Percentiles rank a stretch among this genome's conserved stretches.
Evolutionary conservation across 2,888 invertebrate species (phyloP).

Genomic region (Calliopum simillimum): DNA sequence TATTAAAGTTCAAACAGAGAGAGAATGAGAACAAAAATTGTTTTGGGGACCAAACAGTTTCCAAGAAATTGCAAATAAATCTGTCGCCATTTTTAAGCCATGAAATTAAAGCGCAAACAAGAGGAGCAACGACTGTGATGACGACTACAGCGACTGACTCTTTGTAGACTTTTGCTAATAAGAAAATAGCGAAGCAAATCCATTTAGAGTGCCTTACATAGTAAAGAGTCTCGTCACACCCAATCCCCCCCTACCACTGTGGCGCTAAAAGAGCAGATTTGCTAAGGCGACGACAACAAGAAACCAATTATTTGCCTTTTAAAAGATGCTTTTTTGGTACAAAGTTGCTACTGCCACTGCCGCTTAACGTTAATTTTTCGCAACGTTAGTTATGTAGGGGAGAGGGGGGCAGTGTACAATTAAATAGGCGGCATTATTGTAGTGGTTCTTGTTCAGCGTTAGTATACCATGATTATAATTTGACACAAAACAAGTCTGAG

Average conservation of each 20-base stretch:
- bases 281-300: constrained; percentile 53
- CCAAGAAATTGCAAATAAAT: constrained; percentile 59
- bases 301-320: constrained; percentile 46
- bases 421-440: constrained; percentile 45
- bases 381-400: constrained; percentile 10
- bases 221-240: not conserved
- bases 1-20: no score
- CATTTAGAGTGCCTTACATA: constrained; percentile 25
- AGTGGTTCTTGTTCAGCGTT: constrained; percentile 52
- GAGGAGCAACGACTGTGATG: not conserved
- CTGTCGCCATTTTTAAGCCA: constrained; percentile 56
- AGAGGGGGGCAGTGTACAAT: constrained; percentile 40
- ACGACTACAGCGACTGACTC: not conserved
- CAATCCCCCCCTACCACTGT: not conserved
- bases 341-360: constrained; percentile 55
- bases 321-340: constrained; percentile 49
- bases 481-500: constrained; percentile 63
- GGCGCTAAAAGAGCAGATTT: constrained; percentile 43
- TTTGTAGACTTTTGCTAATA: constrained; percentile 54
- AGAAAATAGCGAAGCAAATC: constrained; percentile 49
- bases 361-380: constrained; percentile 52
- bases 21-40: no score
- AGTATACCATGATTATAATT: constrained; percentile 59
- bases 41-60: not conserved
- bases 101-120: constrained; percentile 45